Percentiles rank a stretch among this genome's conserved stretches.
Evolutionary conservation across 37 sponge, comb jelly and placozoan species (phyloP).

Genomic region (Theonella swinhoei): DNA sequence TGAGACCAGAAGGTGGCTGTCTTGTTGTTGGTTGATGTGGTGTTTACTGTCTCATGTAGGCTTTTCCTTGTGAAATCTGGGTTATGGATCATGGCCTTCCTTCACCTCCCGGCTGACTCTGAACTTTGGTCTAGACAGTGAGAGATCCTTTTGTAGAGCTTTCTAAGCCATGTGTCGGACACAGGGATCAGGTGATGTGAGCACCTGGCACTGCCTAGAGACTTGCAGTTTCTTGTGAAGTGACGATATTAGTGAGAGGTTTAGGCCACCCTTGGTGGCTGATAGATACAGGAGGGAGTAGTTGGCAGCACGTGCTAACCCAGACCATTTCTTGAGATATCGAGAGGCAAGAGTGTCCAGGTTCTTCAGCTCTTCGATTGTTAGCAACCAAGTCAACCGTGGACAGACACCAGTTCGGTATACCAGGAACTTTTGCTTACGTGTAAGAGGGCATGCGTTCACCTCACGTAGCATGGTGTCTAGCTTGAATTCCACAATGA

Average conservation of each 20-base stretch:
- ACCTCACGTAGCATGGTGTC: constrained; percentile 10
- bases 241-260: neutral
- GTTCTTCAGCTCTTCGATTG: constrained; percentile 12
- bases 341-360: constrained; percentile 21
- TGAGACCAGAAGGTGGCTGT: too few relatives aligned
- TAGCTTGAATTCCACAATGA: constrained; percentile 9
- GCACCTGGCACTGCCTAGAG: neutral
- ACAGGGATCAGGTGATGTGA: neutral
- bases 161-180: constrained; percentile 7
- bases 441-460: neutral
- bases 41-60: too few relatives aligned
- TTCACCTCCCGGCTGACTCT: too few relatives aligned
- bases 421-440: constrained; percentile 25
- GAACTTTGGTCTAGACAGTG: too few relatives aligned
- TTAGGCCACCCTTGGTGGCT: constrained; percentile 18
- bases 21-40: too few relatives aligned
- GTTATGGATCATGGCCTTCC: too few relatives aligned
- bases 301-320: constrained; percentile 7
- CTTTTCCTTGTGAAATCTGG: too few relatives aligned
- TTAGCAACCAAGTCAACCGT: constrained; percentile 15
- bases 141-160: too few relatives aligned
- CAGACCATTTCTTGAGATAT: constrained; percentile 36
- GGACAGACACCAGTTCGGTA: constrained; percentile 25
- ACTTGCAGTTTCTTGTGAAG: constrained; percentile 19
- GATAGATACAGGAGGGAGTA: constrained; percentile 15